Evolutionary conservation across 2,113 vertebrate species (phyloP), one percentile per base, ranked within the genome.

Genomic region (Toxotes chatareus): DNA sequence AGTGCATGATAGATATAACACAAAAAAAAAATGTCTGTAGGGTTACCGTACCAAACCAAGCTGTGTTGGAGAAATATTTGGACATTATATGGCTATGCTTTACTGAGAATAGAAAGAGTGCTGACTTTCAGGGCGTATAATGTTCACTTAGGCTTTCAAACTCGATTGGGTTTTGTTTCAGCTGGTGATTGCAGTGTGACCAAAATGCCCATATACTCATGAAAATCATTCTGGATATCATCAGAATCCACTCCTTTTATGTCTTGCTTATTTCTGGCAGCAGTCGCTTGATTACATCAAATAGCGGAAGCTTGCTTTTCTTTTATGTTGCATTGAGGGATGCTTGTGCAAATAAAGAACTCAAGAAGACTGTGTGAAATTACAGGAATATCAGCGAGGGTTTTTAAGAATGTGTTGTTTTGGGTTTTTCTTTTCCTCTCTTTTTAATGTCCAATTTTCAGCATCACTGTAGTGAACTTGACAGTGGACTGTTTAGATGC

Each of bases 361-460:
- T 74, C 82, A 38, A 75, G 56, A 74, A 44, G 79, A 76, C 42
- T 46, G 72, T 78, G 72, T 46, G 12, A 81, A 84, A 76, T 61
- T 31, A 67, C 2, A 62, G 32, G 44, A 84, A 66, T 40, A 74
- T 31, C 0, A 55, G 80, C 64, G 19, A n/a, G 34, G 0, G 46
- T 46, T 78, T 66, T 77, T 65, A 17, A 46, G 31, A 40, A 59
- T 34, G 16, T 60, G 9, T 36, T n/a, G 27, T 27, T 27, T 27
- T 27, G 19, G n/a, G 10, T 23, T 23, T 40, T 51, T 23, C 11
- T 63, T 60, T 42, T 13, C 19, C 13, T 6, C 31, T 61, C n/a
- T 46, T 76, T 73, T 76, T 85, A 90, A 90, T 73, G 67, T 78
- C 71, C 85, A 84, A 80, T 88, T 88, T 89, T 74, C 83, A 85